Evolutionary conservation across 2,888 invertebrate species (phyloP).

Genomic region (Lypha dubia): DNA sequence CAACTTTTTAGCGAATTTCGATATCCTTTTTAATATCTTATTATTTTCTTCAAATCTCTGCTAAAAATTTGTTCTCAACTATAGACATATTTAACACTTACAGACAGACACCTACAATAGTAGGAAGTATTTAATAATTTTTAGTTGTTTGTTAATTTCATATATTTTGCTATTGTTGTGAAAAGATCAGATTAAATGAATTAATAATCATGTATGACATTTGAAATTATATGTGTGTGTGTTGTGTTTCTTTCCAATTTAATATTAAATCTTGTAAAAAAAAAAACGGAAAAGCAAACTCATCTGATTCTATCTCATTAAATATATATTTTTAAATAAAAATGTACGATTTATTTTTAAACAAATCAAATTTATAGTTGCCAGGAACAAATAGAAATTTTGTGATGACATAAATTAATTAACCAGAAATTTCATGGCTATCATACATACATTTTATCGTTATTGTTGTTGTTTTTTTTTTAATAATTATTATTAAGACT

Average conservation of each 20-base stretch:
- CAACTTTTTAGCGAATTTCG: no score
- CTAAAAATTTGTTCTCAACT: background rate
- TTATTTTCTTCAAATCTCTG: background rate
- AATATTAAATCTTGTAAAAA: conserved; percentile 5
- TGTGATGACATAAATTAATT: conserved; percentile 60
- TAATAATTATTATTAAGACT: conserved; percentile 29
- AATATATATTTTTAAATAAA: conserved; percentile 11
- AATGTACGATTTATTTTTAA: background rate
- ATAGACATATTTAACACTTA: background rate
- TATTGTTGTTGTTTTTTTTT: conserved; percentile 42
- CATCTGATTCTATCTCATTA: conserved; percentile 24
- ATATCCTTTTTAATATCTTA: no score
- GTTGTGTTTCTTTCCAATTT: conserved; percentile 3
- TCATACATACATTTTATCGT: conserved; percentile 4
- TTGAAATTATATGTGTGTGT: no score
- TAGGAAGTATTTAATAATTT: conserved; percentile 30
- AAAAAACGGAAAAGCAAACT: background rate
- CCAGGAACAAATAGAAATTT: conserved; percentile 27
- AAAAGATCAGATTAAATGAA: conserved; percentile 13
- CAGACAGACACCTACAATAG: conserved; percentile 19
- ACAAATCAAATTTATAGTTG: conserved; percentile 33
- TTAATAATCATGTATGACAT: conserved; percentile 51
- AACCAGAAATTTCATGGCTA: conserved; percentile 43
- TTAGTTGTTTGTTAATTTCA: conserved; percentile 1
- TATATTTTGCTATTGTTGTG: background rate